Percentiles rank a stretch among this genome's conserved stretches.
Evolutionary conservation across 2,888 invertebrate species (phyloP).

Genomic region (Cremastinae sp.): DNA sequence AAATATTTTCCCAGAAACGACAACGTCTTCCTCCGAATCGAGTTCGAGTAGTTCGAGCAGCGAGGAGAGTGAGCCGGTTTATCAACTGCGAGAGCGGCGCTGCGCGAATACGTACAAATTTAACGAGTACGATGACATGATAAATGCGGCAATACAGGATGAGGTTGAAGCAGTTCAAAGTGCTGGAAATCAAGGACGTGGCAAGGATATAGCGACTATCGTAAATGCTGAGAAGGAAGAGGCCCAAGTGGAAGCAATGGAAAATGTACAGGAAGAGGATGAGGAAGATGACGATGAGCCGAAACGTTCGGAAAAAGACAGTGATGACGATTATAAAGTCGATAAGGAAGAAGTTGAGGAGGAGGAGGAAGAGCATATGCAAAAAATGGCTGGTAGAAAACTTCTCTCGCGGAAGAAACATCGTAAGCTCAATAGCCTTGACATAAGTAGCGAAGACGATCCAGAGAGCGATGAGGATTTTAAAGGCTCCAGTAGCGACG

Average conservation of each 20-base stretch:
- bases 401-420: conserved; percentile 82
- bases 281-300: conserved; percentile 78
- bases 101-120: conserved; percentile 91
- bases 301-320: conserved; percentile 73
- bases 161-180: conserved; percentile 89
- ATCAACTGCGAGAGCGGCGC: conserved; percentile 90
- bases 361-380: conserved; percentile 71
- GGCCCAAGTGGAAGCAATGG: conserved; percentile 72
- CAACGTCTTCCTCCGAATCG: conserved; percentile 71
- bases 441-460: conserved; percentile 91
- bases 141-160: conserved; percentile 93
- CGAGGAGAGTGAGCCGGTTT: conserved; percentile 88
- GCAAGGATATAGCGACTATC: conserved; percentile 96
- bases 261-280: conserved; percentile 79
- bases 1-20: conserved; percentile 57
- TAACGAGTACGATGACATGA: conserved; percentile 97
- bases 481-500: conserved; percentile 87
- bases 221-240: conserved; percentile 88
- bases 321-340: conserved; percentile 77
- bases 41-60: conserved; percentile 78
- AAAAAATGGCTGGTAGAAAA: conserved; percentile 66
- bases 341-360: conserved; percentile 74
- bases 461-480: conserved; percentile 95
- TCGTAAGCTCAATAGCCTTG: conserved; percentile 89
- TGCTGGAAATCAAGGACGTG: conserved; percentile 90